A percentile compares a stretch with the other conserved stretches of the same genome.
These are phyloP conservation scores for Cyprinodon diabolis DNA, from an alignment of 2,797 vertebrate genomes.

Conservation along the genomic window DNA sequence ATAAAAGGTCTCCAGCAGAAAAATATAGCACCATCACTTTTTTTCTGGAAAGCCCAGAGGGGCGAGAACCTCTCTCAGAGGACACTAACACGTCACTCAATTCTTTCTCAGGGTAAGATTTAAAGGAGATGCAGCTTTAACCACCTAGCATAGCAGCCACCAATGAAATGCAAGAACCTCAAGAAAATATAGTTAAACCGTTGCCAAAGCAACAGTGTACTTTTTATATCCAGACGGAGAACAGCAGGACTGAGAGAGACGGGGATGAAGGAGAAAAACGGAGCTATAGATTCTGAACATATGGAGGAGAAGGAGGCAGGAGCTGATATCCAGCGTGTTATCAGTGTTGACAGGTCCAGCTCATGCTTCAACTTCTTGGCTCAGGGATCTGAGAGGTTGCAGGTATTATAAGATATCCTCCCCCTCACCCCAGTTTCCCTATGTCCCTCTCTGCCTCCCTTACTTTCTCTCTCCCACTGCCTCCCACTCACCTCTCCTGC, in stretches of 20 bases:
- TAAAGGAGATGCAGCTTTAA: slow-evolving; percentile 63
- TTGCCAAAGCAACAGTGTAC: slow-evolving; percentile 81
- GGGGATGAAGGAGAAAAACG: slow-evolving; percentile 27
- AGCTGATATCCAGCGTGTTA: slow-evolving; percentile 71
- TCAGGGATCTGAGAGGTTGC: slow-evolving; percentile 69
- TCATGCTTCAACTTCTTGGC: slow-evolving; percentile 70
- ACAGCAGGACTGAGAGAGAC: slow-evolving; percentile 41
- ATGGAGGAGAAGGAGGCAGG: slow-evolving; percentile 60
- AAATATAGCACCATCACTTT: slow-evolving; percentile 64
- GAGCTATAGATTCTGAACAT: slow-evolving; percentile 55
- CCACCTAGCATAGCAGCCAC: slow-evolving; percentile 59
- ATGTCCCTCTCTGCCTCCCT: slow-evolving; percentile 85
- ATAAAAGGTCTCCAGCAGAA: slow-evolving; percentile 54
- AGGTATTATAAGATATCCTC: slow-evolving; percentile 74
- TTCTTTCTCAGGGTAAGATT: slow-evolving; percentile 64
- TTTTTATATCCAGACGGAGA: slow-evolving; percentile 66
- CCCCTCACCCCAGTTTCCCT: slow-evolving; percentile 74
- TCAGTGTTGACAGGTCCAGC: slow-evolving; percentile 68
- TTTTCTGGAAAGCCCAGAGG: slow-evolving; percentile 55
- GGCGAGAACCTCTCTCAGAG: slow-evolving; percentile 46
- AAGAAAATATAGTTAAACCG: slow-evolving; percentile 62
- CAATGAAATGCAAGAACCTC: slow-evolving; percentile 67
- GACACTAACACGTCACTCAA: slow-evolving; percentile 67
- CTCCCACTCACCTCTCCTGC: slow-evolving; percentile 87
- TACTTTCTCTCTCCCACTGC: slow-evolving; percentile 51